phyloP scores from a whole-genome alignment of 2,797 vertebrate species.

The Pitangus sulphuratus region DNA sequence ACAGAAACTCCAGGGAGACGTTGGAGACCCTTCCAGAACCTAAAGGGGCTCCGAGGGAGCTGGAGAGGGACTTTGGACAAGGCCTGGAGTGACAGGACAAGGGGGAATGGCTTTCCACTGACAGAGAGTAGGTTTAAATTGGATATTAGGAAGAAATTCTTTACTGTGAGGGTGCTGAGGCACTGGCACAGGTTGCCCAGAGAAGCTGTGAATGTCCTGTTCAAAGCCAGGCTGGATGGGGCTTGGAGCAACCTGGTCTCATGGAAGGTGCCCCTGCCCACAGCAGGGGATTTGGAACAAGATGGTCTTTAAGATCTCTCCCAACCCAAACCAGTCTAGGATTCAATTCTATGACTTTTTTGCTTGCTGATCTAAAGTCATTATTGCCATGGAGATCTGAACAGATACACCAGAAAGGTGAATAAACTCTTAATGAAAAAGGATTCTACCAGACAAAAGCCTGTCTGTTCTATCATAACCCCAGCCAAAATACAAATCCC shows the following conservation, averaged over 20 bases:
- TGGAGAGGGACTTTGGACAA: not conserved
- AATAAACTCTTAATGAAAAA: not conserved
- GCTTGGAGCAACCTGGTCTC: not conserved
- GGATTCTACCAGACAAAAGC: not conserved
- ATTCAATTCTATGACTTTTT: not conserved
- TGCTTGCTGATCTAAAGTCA: not conserved
- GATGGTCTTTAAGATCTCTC: not conserved
- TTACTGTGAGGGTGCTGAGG: not conserved
- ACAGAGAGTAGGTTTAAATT: not conserved
- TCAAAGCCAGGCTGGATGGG: not conserved
- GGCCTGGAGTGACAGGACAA: not conserved
- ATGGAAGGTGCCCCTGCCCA: not conserved
- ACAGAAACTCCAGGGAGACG: not conserved
- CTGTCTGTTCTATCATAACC: not conserved
- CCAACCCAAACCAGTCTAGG: not conserved
- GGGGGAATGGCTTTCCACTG: not conserved
- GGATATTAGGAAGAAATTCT: not conserved
- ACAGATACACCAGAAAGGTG: not conserved
- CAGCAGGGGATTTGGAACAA: not conserved
- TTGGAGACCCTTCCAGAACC: not conserved
- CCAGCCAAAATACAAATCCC: not conserved
- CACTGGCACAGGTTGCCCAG: not conserved
- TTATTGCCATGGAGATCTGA: not conserved
- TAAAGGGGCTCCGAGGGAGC: not conserved
- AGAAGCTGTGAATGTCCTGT: not conserved